Percentiles rank a stretch among this genome's conserved stretches.
phyloP scores from a whole-genome alignment of 2,797 vertebrate species.

The Morelia viridis region DNA sequence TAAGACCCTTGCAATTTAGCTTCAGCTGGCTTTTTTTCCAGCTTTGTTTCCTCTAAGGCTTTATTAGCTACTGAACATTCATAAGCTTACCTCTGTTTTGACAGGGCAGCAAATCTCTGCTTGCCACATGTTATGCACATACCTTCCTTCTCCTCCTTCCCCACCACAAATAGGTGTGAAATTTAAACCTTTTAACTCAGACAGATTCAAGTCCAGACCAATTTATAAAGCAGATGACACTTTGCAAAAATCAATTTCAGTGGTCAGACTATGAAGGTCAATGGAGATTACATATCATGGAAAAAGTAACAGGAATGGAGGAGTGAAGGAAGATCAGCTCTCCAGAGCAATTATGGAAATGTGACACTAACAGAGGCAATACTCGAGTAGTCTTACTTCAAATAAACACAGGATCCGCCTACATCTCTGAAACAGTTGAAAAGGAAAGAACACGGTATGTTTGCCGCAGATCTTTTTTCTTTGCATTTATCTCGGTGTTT shows the following conservation, averaged over 20 bases:
- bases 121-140: slow-evolving; percentile 29
- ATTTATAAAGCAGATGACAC: slow-evolving; percentile 68
- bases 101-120: slow-evolving; percentile 56
- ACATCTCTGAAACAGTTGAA: slow-evolving; percentile 12
- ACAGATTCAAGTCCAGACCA: slow-evolving; percentile 61
- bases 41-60: slow-evolving; percentile 50
- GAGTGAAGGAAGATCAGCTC: slow-evolving; percentile 54
- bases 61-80: slow-evolving; percentile 58
- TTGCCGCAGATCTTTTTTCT: slow-evolving; percentile 10
- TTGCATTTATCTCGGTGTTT: slow-evolving; percentile 11
- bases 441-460: slow-evolving; percentile 33
- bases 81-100: slow-evolving; percentile 54
- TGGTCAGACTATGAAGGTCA: slow-evolving; percentile 62
- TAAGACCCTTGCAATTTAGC: slow-evolving; percentile 47
- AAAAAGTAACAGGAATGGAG: slow-evolving; percentile 46
- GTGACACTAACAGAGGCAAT: slow-evolving; percentile 38
- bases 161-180: slow-evolving; percentile 54
- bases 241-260: slow-evolving; percentile 66
- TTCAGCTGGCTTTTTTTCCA: slow-evolving; percentile 26
- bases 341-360: slow-evolving; percentile 46
- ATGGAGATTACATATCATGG: slow-evolving; percentile 52
- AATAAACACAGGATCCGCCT: slow-evolving; percentile 42
- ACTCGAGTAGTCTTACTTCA: slow-evolving; percentile 25
- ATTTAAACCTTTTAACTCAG: slow-evolving; percentile 65
- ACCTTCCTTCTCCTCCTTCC: slow-evolving; percentile 24